Evolutionary conservation across 2,888 invertebrate species (phyloP).

Genomic region (Drosophila incognita): DNA sequence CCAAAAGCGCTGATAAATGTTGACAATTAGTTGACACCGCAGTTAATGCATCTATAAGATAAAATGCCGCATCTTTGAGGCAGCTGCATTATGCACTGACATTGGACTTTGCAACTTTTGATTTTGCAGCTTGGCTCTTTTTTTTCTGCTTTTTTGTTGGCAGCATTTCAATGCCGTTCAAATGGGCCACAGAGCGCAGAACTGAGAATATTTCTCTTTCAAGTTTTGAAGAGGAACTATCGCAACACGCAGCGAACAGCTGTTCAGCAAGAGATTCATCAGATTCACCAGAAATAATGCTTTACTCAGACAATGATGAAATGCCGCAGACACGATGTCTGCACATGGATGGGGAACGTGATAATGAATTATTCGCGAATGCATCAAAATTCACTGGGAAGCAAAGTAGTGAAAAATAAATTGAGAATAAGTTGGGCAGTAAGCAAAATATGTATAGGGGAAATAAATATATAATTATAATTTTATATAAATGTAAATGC

Average conservation of each 20-base stretch:
- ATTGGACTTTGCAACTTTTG: slow-evolving; percentile 68
- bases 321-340: slow-evolving; percentile 61
- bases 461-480: neutral
- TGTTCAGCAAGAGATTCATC: slow-evolving; percentile 38
- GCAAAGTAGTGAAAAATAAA: neutral
- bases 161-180: slow-evolving; percentile 68
- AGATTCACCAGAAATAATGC: neutral
- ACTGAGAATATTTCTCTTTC: neutral
- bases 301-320: neutral
- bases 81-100: slow-evolving; percentile 54
- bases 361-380: slow-evolving; percentile 18
- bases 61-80: slow-evolving; percentile 32
- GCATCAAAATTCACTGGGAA: neutral
- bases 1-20: slow-evolving; percentile 67
- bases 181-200: slow-evolving; percentile 39
- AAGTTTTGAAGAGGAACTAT: slow-evolving; percentile 4
- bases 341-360: slow-evolving; percentile 55
- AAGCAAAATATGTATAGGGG: neutral
- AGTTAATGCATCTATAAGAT: slow-evolving; percentile 41
- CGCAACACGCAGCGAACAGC: slow-evolving; percentile 49
- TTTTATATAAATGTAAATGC: no score
- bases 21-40: slow-evolving; percentile 53
- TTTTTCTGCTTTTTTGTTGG: slow-evolving; percentile 41
- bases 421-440: neutral
- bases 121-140: slow-evolving; percentile 19